Evolutionary conservation across 2,888 invertebrate genomes (phyloP).

Genomic region (Cosmia pyralina): DNA sequence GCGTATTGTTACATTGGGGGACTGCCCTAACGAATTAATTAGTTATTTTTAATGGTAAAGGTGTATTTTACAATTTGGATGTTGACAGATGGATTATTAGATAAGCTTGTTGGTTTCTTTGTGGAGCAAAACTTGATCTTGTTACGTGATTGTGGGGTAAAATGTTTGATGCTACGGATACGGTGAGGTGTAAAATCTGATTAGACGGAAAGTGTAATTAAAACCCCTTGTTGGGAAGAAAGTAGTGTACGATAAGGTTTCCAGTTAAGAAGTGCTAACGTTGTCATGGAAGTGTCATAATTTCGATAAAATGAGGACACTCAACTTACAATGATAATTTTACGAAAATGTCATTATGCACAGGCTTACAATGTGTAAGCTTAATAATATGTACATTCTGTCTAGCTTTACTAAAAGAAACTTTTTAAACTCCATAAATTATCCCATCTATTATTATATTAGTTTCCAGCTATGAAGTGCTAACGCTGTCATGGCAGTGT

Average conservation of each 20-base stretch:
- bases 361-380: background rate
- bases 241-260: background rate
- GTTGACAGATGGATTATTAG: constrained; percentile 78
- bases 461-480: background rate
- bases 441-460: too few relatives aligned
- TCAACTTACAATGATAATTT: too few relatives aligned
- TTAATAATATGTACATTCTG: background rate
- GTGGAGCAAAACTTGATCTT: constrained; percentile 51
- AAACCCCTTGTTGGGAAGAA: background rate
- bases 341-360: background rate
- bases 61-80: constrained; percentile 87
- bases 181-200: constrained; percentile 11
- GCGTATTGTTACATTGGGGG: constrained; percentile 85
- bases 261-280: background rate
- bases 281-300: background rate
- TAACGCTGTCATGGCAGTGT: background rate
- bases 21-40: constrained; percentile 80
- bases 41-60: constrained; percentile 80
- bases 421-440: background rate
- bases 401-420: background rate
- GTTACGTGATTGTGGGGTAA: constrained; percentile 58
- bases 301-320: background rate
- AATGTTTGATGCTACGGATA: constrained; percentile 39
- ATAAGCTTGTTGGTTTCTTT: constrained; percentile 67
- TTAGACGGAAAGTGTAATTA: constrained; percentile 19